Conservation (phyloP, 2,888 invertebrate genomes). For the Cataglyphis cursor region DNA sequence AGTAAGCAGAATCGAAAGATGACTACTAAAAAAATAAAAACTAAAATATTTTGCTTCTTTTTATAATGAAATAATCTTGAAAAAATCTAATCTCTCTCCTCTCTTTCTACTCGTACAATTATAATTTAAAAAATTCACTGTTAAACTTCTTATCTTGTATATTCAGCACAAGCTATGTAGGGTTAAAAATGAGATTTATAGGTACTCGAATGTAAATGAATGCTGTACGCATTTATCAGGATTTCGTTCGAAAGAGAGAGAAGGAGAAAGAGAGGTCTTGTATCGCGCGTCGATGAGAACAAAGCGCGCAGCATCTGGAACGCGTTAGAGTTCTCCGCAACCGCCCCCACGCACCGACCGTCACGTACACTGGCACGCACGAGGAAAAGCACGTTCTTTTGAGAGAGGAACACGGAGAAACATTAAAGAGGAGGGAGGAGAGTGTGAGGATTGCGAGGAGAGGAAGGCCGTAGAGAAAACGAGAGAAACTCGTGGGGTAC, state of each 20-base stretch:
- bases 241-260: constrained; percentile 13
- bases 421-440: constrained; percentile 8
- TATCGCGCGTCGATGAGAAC: constrained; percentile 80
- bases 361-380: constrained; percentile 33
- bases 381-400: constrained; percentile 44
- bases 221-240: neutral
- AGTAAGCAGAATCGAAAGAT: neutral
- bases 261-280: constrained; percentile 30
- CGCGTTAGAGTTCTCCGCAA: constrained; percentile 83
- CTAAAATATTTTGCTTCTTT: neutral
- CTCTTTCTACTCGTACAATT: neutral
- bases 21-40: neutral
- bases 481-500: constrained; percentile 59
- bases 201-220: constrained; percentile 22
- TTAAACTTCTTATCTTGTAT: neutral
- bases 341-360: constrained; percentile 65
- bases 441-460: constrained; percentile 18
- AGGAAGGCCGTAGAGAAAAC: constrained; percentile 56
- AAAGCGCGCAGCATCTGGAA: constrained; percentile 85
- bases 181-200: neutral
- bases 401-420: constrained; percentile 33
- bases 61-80: neutral
- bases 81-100: neutral
- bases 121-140: neutral
- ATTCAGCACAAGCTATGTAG: neutral